Evolutionary conservation across 2,113 vertebrate species (phyloP).

Genomic region (Cyanistes caeruleus): DNA sequence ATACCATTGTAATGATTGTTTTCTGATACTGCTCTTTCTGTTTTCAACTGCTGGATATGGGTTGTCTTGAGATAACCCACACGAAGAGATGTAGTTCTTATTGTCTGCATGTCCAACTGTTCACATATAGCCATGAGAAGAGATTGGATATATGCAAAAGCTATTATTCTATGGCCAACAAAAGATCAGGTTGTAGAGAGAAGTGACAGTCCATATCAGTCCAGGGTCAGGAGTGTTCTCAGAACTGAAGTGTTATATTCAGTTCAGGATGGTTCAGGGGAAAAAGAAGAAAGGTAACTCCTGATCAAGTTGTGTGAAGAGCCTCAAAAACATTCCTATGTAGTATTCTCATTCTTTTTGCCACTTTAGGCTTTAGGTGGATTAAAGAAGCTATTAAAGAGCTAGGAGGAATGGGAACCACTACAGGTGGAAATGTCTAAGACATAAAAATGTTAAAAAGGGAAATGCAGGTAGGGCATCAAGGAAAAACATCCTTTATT

Average conservation of each 20-base stretch:
- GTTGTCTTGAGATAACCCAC: background rate
- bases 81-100: accelerated
- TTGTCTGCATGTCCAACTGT: accelerated
- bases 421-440: background rate
- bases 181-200: background rate
- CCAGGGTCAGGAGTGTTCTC: background rate
- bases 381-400: background rate
- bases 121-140: background rate
- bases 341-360: background rate
- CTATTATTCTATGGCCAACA: background rate
- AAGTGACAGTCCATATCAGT: background rate
- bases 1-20: background rate
- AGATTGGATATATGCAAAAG: background rate
- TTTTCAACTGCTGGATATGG: background rate
- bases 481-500: background rate
- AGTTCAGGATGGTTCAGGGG: background rate
- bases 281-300: background rate
- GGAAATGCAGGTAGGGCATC: background rate
- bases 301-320: background rate
- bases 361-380: background rate
- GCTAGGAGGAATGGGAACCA: background rate
- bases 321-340: background rate
- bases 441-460: background rate
- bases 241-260: background rate
- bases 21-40: background rate